Base-by-base conservation (phyloP, 2,888 invertebrate genomes). In the Ormyrus thymus region DNA sequence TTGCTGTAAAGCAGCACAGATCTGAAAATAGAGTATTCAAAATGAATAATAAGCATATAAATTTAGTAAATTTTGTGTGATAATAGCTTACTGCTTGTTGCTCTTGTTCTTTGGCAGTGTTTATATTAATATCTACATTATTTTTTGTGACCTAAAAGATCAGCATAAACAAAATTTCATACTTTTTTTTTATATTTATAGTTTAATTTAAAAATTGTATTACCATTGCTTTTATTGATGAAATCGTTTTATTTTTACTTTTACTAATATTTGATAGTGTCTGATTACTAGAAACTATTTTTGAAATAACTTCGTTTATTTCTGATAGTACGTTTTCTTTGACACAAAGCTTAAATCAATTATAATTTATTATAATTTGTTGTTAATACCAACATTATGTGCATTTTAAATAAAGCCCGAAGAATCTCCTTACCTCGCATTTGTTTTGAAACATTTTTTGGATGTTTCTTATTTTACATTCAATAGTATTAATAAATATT, bases 1-100 rank as follows among this genome's bases (percentile, higher is more conserved):
- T 45, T 86, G 84, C 72, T 81, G 76, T 80, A 86, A 81, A 71
- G 83, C 83, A 73, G 77, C 78, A 53, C 83, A 78, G 51, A 78
- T 76, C 75, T 81, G 59, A 46, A 74, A 80, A 69, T 50, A 45
- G 9, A 75, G 45, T 6, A n/a, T 58, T 71, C 66, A 48, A 10
- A 9, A 65, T 11, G 1, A 10, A 45, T 46, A 9, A 56, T n/a
- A 70, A 55, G 9, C 5, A 13, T 70, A 75, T 6, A n/a, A 1
- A 50, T 13, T 55, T 8, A 10, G 11, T 29, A 45, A 59, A 55
- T 56, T 45, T 71, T 29, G 50, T 56, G 66, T 11, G 58, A 62
- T 58, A 43, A 7, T 79, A 68, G 80, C 83, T 83, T 81, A 84
- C 82, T 66, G 81, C 53, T 82, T 83, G 59, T 74, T 84, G 73